Evolutionary conservation across 1,140 invertebrate species (phyloP), one percentile per base, ranked within the genome.

Genomic region (Lanistes nyassanus): DNA sequence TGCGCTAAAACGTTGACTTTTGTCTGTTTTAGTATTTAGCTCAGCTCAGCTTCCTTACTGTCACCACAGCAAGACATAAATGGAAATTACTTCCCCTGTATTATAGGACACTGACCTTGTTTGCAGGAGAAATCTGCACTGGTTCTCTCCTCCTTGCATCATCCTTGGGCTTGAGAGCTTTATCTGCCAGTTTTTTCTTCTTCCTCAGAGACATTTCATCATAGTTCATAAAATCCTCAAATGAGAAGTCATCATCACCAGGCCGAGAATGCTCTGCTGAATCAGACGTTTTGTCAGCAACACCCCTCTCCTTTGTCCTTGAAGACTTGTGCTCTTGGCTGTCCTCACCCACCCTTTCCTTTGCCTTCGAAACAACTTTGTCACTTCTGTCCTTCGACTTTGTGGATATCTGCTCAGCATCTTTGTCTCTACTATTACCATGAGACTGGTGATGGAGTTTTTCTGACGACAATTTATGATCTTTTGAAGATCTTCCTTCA

Each of bases 151-250:
- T 36, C 3, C 42, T 69, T 21, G 37, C 21, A 21, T 36, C 1
- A 2, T 26, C 26, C 39, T 21, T 21, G 6, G 16, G 31, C 26
- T 66, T 60, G 0, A 36, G 11, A 36, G 51, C 11, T 36, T 36
- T 56, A 9, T 19, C 39, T n/a, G 31, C 58, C 13, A 39, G 31
- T 51, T 60, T 70, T 47, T 53, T 62, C 79, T 76, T 79, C 75
- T 83, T 73, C 16, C 53, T 21, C 5, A 66, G 19, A 13, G 69
- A 36, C 2, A 23, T 70, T n/a, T 74, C 76, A 72, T 81, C 80
- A 62, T 72, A 81, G 58, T 72, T 75, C 53, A 85, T 62, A 53
- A 82, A 78, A 70, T 84, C 84, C 51, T 81, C 84, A 76, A 84
- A 85, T 23, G 84, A 85, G 51, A 80, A 68, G 16, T 67, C 73